A percentile compares a stretch with the other conserved stretches of the same genome.
phyloP scores from a whole-genome alignment of 2,797 vertebrate species.

The Pygocentrus nattereri region DNA sequence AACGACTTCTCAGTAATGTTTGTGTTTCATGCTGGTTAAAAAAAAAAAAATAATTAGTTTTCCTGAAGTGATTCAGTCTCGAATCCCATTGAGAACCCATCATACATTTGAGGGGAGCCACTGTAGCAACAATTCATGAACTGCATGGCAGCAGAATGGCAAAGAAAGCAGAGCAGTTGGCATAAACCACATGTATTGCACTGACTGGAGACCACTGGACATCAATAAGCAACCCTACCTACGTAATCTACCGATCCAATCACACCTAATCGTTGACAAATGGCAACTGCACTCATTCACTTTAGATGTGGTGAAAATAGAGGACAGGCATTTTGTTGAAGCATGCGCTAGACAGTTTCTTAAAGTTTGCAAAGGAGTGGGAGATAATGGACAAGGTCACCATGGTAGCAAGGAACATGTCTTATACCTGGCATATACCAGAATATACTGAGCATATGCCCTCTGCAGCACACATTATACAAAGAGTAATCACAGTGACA shows the following conservation, averaged over 20 bases:
- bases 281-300: constrained; percentile 44
- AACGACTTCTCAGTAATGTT: not conserved
- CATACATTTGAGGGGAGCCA: no score
- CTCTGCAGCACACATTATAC: not conserved
- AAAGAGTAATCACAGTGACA: not conserved
- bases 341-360: constrained; percentile 33
- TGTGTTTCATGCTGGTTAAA: no score
- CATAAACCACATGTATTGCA: not conserved
- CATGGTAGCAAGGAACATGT: constrained; percentile 35
- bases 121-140: no score
- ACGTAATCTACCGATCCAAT: constrained; percentile 50
- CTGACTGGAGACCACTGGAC: not conserved
- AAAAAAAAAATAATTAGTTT: no score
- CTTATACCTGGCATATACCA: no score
- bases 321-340: constrained; percentile 27
- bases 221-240: constrained; percentile 41
- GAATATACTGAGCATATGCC: not conserved
- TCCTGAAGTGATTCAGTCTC: no score
- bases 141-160: no score
- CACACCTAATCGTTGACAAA: constrained; percentile 35
- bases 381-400: constrained; percentile 12
- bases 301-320: constrained; percentile 6
- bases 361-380: constrained; percentile 5
- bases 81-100: no score
- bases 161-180: not conserved